phyloP scores from a whole-genome alignment of 2,113 vertebrate species.

The Myiopsitta monachus region DNA sequence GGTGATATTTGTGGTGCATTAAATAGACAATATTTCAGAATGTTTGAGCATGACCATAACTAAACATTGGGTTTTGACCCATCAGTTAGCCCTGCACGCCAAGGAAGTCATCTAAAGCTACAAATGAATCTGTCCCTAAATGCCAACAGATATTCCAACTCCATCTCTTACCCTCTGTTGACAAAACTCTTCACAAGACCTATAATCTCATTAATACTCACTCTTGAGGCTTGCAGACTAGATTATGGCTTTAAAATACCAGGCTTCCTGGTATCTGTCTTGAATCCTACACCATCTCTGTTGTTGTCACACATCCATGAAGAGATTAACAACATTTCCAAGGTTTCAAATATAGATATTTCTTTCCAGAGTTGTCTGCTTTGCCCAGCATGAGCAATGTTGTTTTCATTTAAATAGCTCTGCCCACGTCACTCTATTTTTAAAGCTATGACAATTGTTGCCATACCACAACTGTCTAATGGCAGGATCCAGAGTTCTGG shows the following conservation, averaged over 20 bases:
- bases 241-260: background rate
- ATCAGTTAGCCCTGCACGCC: background rate
- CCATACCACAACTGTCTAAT: background rate
- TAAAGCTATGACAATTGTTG: slow-evolving; percentile 3
- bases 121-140: background rate
- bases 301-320: slow-evolving; percentile 2
- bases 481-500: background rate
- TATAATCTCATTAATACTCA: background rate
- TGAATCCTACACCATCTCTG: slow-evolving; percentile 3
- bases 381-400: slow-evolving; percentile 19
- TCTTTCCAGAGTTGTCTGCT: slow-evolving; percentile 35
- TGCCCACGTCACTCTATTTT: background rate
- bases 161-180: background rate
- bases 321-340: slow-evolving; percentile 37
- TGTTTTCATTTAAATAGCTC: slow-evolving; percentile 21
- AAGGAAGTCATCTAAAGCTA: background rate
- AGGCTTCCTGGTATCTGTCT: background rate
- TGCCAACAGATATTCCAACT: background rate
- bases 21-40: background rate
- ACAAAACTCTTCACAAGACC: slow-evolving; percentile 9
- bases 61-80: background rate
- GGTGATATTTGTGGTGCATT: background rate
- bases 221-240: background rate
- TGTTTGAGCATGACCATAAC: background rate
- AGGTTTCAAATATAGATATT: slow-evolving; percentile 5